Conservation (phyloP, 2,888 invertebrate species). For the Cheilosia urbana region DNA sequence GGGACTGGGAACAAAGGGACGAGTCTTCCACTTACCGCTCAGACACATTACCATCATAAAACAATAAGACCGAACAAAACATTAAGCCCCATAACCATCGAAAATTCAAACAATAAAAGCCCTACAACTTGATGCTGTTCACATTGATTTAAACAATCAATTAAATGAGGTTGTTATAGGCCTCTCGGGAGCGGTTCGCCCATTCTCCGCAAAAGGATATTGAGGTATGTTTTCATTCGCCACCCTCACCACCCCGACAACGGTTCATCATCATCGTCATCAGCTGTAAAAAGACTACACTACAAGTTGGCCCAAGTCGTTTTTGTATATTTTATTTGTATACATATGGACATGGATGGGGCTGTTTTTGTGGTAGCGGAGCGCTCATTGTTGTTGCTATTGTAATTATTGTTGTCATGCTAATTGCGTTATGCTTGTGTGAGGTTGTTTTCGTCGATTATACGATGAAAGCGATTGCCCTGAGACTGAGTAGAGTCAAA, state of each 20-base stretch:
- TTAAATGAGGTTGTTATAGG: conserved; percentile 69
- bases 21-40: neutral
- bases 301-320: conserved; percentile 19
- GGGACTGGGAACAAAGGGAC: conserved; percentile 2
- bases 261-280: conserved; percentile 52
- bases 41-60: conserved; percentile 22
- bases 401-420: conserved; percentile 66
- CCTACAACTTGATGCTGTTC: conserved; percentile 63
- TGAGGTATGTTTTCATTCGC: conserved; percentile 12
- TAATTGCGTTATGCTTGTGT: conserved; percentile 63
- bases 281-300: conserved; percentile 31
- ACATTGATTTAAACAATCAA: conserved; percentile 75
- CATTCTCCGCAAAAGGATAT: neutral
- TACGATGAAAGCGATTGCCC: conserved; percentile 7
- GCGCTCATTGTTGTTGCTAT: conserved; percentile 33
- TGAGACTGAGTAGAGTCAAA: neutral
- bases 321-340: neutral
- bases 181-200: conserved; percentile 42
- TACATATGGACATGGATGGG: conserved; percentile 3
- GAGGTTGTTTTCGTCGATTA: conserved; percentile 45
- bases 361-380: conserved; percentile 9
- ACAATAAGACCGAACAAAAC: conserved; percentile 45
- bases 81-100: conserved; percentile 57
- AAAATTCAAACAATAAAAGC: conserved; percentile 64
- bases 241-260: conserved; percentile 14